phyloP scores from a whole-genome alignment of 2,888 invertebrate genomes.

The Aromia moschata region DNA sequence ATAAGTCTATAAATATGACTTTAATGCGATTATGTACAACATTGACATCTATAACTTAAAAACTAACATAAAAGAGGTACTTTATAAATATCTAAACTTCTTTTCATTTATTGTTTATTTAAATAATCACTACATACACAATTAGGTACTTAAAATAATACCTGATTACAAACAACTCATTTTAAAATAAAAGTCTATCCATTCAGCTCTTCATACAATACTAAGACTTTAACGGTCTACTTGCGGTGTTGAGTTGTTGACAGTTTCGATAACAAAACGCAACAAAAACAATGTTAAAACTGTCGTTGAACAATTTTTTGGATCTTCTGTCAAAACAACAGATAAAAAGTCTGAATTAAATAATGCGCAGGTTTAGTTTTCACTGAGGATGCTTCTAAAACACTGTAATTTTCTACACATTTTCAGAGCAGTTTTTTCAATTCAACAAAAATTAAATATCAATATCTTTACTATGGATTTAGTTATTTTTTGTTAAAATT shows the following conservation, averaged over 20 bases:
- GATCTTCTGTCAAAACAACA: no score
- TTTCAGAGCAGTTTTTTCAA: no score
- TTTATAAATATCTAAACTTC: constrained; percentile 44
- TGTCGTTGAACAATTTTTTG: no score
- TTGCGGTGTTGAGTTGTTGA: neutral
- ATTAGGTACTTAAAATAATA: constrained; percentile 36
- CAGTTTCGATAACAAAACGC: neutral
- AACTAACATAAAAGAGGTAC: constrained; percentile 47
- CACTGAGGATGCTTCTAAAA: no score
- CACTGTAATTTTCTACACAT: no score
- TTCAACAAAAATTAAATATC: no score
- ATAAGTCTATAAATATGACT: constrained; percentile 57
- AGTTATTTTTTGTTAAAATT: no score
- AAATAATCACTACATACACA: constrained; percentile 36
- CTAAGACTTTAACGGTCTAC: constrained; percentile 30
- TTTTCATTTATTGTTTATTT: constrained; percentile 32
- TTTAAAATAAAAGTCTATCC: constrained; percentile 29
- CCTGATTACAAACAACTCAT: constrained; percentile 33
- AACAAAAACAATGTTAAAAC: neutral
- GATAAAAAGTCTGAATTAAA: no score
- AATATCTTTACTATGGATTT: no score
- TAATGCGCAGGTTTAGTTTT: no score
- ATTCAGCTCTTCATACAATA: constrained; percentile 10
- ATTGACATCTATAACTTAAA: constrained; percentile 57
- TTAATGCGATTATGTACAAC: constrained; percentile 61